Evolutionary conservation across 2,888 invertebrate genomes (phyloP).

Genomic region (Lepidochitona cinerea): DNA sequence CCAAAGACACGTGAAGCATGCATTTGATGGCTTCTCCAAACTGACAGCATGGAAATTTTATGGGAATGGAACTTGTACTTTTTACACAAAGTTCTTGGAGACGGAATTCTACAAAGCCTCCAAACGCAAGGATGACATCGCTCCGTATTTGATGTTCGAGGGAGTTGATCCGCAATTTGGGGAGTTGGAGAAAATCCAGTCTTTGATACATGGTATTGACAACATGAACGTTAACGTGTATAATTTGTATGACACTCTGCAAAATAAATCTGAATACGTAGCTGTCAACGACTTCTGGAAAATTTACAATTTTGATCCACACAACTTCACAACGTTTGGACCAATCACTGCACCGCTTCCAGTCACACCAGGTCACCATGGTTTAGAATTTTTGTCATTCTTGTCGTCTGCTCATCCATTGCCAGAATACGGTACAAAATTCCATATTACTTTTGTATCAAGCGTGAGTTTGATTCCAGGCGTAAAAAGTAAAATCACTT

Average conservation of each 20-base stretch:
- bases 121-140: slow-evolving; percentile 40
- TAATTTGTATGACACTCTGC: slow-evolving; percentile 31
- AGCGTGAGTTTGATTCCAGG: slow-evolving; percentile 52
- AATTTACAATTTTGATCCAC: slow-evolving; percentile 46
- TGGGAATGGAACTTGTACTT: slow-evolving; percentile 41
- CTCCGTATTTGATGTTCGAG: slow-evolving; percentile 60
- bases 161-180: slow-evolving; percentile 52
- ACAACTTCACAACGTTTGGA: slow-evolving; percentile 37
- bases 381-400: slow-evolving; percentile 45
- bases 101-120: slow-evolving; percentile 55
- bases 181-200: slow-evolving; percentile 43
- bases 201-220: slow-evolving; percentile 58
- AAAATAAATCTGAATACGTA: slow-evolving; percentile 35
- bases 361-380: not conserved
- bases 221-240: slow-evolving; percentile 65
- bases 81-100: slow-evolving; percentile 51
- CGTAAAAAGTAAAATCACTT: slow-evolving; percentile 39
- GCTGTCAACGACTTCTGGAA: slow-evolving; percentile 65
- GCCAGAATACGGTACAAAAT: slow-evolving; percentile 50
- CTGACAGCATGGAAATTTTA: slow-evolving; percentile 49
- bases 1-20: slow-evolving; percentile 41
- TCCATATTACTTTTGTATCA: slow-evolving; percentile 55
- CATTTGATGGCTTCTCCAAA: slow-evolving; percentile 60
- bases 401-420: slow-evolving; percentile 66
- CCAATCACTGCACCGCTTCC: slow-evolving; percentile 33